Evolutionary conservation across 2,888 invertebrate species (phyloP).

Genomic region (Erpobdella octoculata): DNA sequence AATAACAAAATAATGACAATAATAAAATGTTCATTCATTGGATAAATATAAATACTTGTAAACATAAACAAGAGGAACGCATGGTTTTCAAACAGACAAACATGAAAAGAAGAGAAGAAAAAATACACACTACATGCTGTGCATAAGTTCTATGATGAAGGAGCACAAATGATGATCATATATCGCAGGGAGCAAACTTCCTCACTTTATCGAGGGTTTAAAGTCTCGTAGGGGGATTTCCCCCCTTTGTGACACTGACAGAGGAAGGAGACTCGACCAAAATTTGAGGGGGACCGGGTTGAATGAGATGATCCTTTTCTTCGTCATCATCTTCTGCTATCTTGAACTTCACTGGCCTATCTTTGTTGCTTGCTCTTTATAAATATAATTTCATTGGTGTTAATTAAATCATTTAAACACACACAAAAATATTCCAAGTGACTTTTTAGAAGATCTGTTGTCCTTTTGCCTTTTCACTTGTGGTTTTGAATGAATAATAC

Average conservation of each 20-base stretch:
- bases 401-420: not conserved
- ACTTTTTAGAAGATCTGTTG: too few relatives aligned
- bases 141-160: too few relatives aligned
- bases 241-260: not conserved
- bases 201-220: not conserved
- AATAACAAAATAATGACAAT: too few relatives aligned
- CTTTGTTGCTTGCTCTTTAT: conserved; percentile 41
- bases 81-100: too few relatives aligned
- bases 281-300: conserved; percentile 29
- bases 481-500: not conserved
- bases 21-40: too few relatives aligned
- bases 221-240: not conserved
- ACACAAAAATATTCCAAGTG: not conserved
- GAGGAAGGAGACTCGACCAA: conserved; percentile 33
- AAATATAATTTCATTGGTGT: conserved; percentile 38
- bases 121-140: too few relatives aligned
- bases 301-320: conserved; percentile 29
- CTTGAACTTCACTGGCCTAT: conserved; percentile 42
- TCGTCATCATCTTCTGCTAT: conserved; percentile 36
- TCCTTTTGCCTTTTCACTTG: not conserved
- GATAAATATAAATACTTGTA: too few relatives aligned
- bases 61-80: too few relatives aligned
- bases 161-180: not conserved
- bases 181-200: not conserved
- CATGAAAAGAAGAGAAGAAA: too few relatives aligned